phyloP scores from a whole-genome alignment of 1,140 invertebrate species.

The Aphaenogaster ashmeadi region DNA sequence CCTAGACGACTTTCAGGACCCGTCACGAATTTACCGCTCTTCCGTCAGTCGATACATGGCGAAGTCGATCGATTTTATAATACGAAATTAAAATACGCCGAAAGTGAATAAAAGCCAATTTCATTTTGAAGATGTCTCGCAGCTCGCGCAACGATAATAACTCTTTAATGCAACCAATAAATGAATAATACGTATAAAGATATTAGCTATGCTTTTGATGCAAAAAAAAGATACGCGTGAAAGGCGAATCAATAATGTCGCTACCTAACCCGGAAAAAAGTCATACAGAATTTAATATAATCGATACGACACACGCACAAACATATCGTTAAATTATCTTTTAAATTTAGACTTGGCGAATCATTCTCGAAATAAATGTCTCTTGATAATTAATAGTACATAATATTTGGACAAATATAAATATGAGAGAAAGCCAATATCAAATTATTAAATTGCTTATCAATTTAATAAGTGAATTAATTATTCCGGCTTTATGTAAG shows the following conservation, averaged over 20 bases:
- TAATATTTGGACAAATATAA: too few species aligned
- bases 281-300: slow-evolving; percentile 4
- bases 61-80: slow-evolving; percentile 47
- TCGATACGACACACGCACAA: not conserved
- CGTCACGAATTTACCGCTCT: slow-evolving; percentile 47
- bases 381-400: not conserved
- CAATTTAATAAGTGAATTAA: too few species aligned
- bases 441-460: too few species aligned
- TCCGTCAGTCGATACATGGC: slow-evolving; percentile 15
- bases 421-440: too few species aligned
- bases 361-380: not conserved
- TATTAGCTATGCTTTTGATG: slow-evolving; percentile 25
- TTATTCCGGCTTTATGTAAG: too few species aligned
- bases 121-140: slow-evolving; percentile 18
- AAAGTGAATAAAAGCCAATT: slow-evolving; percentile 20
- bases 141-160: slow-evolving; percentile 3
- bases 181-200: slow-evolving; percentile 35
- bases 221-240: slow-evolving; percentile 16
- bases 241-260: slow-evolving; percentile 6
- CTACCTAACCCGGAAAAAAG: slow-evolving; percentile 4
- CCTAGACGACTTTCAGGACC: slow-evolving; percentile 38
- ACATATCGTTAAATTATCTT: slow-evolving; percentile 12
- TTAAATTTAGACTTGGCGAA: not conserved
- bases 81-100: slow-evolving; percentile 1
- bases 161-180: slow-evolving; percentile 2